A percentile compares a stretch with the other conserved stretches of the same genome.
Conservation (phyloP, 2,797 vertebrate genomes). For the Morus bassanus region DNA sequence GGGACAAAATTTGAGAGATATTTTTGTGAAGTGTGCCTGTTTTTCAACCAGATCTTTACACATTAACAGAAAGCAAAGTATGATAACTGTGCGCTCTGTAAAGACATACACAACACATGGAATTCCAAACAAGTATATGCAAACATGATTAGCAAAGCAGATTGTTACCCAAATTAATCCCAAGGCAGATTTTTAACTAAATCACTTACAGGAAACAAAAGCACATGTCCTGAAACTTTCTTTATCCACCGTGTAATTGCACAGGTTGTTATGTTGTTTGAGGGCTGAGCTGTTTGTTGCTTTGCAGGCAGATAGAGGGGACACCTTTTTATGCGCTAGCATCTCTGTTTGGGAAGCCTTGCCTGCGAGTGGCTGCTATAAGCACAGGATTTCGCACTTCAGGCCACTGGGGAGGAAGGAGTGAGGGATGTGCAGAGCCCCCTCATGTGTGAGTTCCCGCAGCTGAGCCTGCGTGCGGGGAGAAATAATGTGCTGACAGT, state of each 20-base stretch:
- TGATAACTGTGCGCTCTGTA: background rate
- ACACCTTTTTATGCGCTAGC: background rate
- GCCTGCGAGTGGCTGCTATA: background rate
- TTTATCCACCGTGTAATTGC: background rate
- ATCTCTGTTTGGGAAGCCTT: background rate
- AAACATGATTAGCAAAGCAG: constrained; percentile 52
- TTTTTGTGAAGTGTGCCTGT: background rate
- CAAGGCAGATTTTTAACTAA: constrained; percentile 34
- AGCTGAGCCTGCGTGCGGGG: background rate
- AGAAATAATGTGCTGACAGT: background rate
- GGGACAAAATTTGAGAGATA: background rate
- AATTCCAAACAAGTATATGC: constrained; percentile 33
- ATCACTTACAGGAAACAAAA: background rate
- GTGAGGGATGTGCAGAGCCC: background rate
- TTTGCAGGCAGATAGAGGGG: background rate
- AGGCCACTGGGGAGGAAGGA: background rate
- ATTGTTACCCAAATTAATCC: constrained; percentile 47
- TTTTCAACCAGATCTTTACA: background rate
- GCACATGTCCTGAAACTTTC: background rate
- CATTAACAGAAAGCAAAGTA: constrained; percentile 21
- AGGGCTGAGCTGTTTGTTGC: background rate
- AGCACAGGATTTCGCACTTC: background rate
- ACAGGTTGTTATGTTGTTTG: background rate
- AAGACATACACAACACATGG: constrained; percentile 35
- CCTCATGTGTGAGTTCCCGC: background rate